Percentiles rank a stretch among this genome's conserved stretches.
These are phyloP conservation scores for Sesia apiformis DNA, from an alignment of 2,888 invertebrate genomes.

Conservation along the genomic window DNA sequence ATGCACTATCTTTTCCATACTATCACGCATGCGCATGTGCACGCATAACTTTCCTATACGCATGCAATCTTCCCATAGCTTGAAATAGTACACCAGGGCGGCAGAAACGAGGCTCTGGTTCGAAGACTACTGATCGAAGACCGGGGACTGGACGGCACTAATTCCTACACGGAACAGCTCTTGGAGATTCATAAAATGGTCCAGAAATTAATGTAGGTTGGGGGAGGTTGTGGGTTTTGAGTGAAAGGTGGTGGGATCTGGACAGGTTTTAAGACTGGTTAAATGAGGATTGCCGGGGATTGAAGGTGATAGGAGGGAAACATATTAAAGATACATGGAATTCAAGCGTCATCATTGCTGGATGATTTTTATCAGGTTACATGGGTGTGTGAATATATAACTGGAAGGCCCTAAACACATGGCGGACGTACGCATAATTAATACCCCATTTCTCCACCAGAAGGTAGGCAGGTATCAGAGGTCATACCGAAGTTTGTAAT, in stretches of 20 bases:
- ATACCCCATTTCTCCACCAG: too few species aligned
- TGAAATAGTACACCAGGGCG: slow-evolving; percentile 34
- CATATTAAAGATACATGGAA: too few species aligned
- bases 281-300: too few species aligned
- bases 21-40: not conserved
- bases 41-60: slow-evolving; percentile 3
- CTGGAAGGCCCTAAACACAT: too few species aligned
- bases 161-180: slow-evolving; percentile 95
- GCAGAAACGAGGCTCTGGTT: slow-evolving; percentile 81
- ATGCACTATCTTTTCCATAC: not conserved
- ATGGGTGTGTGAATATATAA: too few species aligned
- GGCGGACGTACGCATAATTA: too few species aligned
- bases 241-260: not conserved
- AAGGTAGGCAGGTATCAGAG: too few species aligned
- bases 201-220: slow-evolving; percentile 48
- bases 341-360: too few species aligned
- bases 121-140: slow-evolving; percentile 95
- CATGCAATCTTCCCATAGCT: slow-evolving; percentile 26
- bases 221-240: slow-evolving; percentile 2
- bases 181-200: slow-evolving; percentile 99
- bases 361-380: too few species aligned
- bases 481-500: too few species aligned
- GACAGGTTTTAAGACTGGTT: too few species aligned
- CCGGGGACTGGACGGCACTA: slow-evolving; percentile 83
- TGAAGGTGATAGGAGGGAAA: too few species aligned